A percentile compares a stretch with the other conserved stretches of the same genome.
Conservation (phyloP, 2,888 invertebrate genomes). For the Acheta domesticus region DNA sequence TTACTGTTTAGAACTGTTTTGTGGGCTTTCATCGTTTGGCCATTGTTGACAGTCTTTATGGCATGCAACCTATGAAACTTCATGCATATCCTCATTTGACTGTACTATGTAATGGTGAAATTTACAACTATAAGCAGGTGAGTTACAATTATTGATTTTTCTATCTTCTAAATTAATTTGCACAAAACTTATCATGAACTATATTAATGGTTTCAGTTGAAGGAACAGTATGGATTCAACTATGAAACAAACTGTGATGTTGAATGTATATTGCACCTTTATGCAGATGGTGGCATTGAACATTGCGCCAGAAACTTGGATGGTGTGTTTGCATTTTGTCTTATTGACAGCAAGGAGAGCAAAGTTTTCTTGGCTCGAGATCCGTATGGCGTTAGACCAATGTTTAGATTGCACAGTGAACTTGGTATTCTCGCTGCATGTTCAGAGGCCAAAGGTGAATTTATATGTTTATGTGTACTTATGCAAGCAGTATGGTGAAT, state of each 20-base stretch:
- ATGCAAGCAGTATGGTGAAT: neutral
- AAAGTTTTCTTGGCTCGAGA: conserved; percentile 70
- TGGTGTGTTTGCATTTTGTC: conserved; percentile 78
- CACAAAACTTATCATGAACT: neutral
- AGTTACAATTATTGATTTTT: conserved; percentile 33
- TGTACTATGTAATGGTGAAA: conserved; percentile 78
- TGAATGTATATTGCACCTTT: conserved; percentile 69
- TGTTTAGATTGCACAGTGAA: conserved; percentile 58
- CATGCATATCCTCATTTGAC: conserved; percentile 63
- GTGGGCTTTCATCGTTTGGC: conserved; percentile 68
- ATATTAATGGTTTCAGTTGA: conserved; percentile 47
- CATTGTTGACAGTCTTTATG: conserved; percentile 67
- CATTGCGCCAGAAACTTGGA: conserved; percentile 68
- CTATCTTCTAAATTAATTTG: conserved; percentile 23
- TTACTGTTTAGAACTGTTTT: conserved; percentile 54
- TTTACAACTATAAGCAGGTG: conserved; percentile 71
- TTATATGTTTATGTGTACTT: conserved; percentile 9
- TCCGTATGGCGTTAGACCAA: conserved; percentile 75
- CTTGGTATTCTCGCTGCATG: conserved; percentile 60
- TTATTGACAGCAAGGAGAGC: conserved; percentile 65
- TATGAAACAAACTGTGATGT: conserved; percentile 71
- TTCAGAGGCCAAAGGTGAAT: conserved; percentile 61
- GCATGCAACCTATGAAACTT: conserved; percentile 74
- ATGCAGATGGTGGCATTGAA: conserved; percentile 64
- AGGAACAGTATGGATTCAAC: conserved; percentile 57